phyloP scores from a whole-genome alignment of 1,140 invertebrate species.

The Chionoecetes opilio region DNA sequence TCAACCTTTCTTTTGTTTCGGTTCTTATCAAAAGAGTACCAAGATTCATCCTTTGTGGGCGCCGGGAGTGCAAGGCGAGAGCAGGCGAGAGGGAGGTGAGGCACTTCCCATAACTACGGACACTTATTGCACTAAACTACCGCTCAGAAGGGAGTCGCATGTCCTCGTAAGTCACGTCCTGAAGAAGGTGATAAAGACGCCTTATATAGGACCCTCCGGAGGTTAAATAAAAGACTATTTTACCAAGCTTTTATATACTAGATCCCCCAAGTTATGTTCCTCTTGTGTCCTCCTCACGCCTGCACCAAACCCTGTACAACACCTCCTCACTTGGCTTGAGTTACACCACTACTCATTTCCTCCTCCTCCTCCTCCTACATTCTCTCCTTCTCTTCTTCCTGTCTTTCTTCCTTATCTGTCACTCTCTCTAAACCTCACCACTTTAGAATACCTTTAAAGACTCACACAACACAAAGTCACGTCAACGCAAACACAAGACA shows the following conservation, averaged over 20 bases:
- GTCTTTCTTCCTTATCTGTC: no score
- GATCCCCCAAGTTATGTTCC: not conserved
- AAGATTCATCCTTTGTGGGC: not conserved
- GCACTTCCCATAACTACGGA: not conserved
- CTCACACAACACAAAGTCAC: no score
- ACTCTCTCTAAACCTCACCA: no score
- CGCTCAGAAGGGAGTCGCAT: not conserved
- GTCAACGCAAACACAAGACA: no score
- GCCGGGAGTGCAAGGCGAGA: not conserved
- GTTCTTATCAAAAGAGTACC: not conserved
- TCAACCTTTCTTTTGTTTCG: no score
- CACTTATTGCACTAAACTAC: conserved; percentile 19
- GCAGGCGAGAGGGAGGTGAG: not conserved
- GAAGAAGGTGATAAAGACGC: not conserved
- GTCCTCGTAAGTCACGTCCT: conserved; percentile 15
- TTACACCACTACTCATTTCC: not conserved
- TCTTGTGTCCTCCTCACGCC: not conserved
- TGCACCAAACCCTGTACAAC: not conserved
- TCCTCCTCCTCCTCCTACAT: no score
- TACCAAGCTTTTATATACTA: not conserved
- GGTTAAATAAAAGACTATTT: not conserved
- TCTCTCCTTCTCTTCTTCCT: no score
- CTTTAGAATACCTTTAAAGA: no score
- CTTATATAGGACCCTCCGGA: not conserved
- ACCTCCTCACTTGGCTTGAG: not conserved